phyloP scores from a whole-genome alignment of 2,113 vertebrate genomes.

The Physeter macrocephalus region DNA sequence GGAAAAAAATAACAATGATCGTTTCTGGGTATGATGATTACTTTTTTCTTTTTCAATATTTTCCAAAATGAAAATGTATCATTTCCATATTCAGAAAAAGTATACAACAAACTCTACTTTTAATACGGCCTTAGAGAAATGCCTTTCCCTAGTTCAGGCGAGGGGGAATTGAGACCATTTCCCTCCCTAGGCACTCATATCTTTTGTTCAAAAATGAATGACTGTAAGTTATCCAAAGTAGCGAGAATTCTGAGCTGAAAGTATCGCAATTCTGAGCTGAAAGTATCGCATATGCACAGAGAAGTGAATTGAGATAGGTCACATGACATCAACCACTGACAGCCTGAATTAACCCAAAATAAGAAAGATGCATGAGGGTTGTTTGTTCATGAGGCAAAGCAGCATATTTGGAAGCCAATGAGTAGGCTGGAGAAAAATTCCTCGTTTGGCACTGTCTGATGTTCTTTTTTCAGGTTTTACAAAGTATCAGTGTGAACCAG shows the following conservation, averaged over 20 bases:
- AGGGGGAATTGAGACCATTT: not conserved
- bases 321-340: not conserved
- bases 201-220: not conserved
- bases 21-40: not conserved
- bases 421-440: not conserved
- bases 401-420: not conserved
- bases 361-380: not conserved
- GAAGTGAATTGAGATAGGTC: not conserved
- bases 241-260: not conserved
- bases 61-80: not conserved
- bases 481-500: not conserved
- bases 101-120: not conserved
- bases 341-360: not conserved
- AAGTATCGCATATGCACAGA: not conserved
- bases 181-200: not conserved
- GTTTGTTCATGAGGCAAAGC: not conserved
- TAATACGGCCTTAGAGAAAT: not conserved
- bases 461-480: not conserved
- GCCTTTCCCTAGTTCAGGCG: not conserved
- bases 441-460: not conserved
- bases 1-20: not conserved
- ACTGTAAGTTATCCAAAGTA: not conserved
- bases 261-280: not conserved
- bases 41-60: not conserved
- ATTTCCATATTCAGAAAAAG: not conserved